Evolutionary conservation across 1,140 invertebrate genomes (phyloP).

Genomic region (Idris sp.): DNA sequence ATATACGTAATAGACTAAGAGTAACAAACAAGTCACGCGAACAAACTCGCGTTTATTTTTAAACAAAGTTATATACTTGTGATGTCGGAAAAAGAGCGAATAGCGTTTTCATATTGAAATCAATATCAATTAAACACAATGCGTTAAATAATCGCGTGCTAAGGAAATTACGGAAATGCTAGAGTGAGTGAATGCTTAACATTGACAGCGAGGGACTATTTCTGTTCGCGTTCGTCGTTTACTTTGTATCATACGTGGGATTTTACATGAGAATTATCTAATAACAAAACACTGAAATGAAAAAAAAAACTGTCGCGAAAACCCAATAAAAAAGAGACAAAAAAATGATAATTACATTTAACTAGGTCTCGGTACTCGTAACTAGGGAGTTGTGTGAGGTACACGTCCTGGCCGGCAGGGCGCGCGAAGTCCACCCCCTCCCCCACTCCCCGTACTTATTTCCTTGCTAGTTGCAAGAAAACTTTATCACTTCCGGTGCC

Average conservation of each 20-base stretch:
- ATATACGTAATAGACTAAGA: slow-evolving; percentile 79
- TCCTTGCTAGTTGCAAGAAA: slow-evolving; percentile 48
- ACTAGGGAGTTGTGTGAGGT: slow-evolving; percentile 80
- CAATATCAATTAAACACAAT: slow-evolving; percentile 52
- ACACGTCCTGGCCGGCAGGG: slow-evolving; percentile 79
- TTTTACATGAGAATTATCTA: no score
- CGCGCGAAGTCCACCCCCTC: slow-evolving; percentile 77
- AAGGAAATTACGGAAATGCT: slow-evolving; percentile 42
- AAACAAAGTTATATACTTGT: slow-evolving; percentile 65
- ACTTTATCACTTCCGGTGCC: slow-evolving; percentile 60
- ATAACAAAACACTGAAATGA: no score
- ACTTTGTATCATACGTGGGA: neutral
- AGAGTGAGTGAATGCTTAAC: slow-evolving; percentile 61
- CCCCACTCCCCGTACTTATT: slow-evolving; percentile 77
- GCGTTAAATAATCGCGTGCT: slow-evolving; percentile 45
- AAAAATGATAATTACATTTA: no score
- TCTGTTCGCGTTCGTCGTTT: slow-evolving; percentile 18
- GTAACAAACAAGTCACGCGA: slow-evolving; percentile 69
- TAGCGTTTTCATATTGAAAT: slow-evolving; percentile 44
- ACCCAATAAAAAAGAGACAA: no score
- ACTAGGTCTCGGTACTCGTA: slow-evolving; percentile 79
- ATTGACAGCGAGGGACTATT: slow-evolving; percentile 42
- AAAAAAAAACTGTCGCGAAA: no score
- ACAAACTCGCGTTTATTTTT: slow-evolving; percentile 78
- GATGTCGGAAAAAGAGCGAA: slow-evolving; percentile 42